Conservation (phyloP, 2,888 invertebrate genomes). For the Nipponacmea schrenckii region DNA sequence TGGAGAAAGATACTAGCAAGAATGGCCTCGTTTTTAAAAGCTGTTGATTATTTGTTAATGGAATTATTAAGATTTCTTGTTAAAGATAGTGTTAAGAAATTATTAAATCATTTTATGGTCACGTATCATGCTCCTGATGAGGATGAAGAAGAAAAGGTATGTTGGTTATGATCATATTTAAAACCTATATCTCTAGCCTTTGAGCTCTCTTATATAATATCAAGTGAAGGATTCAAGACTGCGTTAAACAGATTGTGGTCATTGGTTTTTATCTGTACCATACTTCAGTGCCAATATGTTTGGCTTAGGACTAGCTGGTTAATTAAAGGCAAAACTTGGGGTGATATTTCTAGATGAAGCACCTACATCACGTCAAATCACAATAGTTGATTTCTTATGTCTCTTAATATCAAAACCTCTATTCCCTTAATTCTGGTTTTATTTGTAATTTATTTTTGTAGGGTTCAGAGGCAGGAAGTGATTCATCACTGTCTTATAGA, state of each 20-base stretch:
- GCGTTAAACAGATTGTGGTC: too few species aligned
- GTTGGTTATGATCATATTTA: slow-evolving; percentile 1
- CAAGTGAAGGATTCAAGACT: too few species aligned
- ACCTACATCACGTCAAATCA: too few species aligned
- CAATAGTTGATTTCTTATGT: too few species aligned
- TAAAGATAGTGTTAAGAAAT: slow-evolving; percentile 53
- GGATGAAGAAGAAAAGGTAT: slow-evolving; percentile 42
- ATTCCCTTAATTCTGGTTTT: background rate
- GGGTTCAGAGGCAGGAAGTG: background rate
- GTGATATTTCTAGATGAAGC: too few species aligned
- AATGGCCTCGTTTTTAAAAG: slow-evolving; percentile 60
- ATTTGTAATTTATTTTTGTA: background rate
- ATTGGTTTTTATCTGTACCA: too few species aligned
- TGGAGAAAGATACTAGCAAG: slow-evolving; percentile 65
- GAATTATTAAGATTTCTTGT: slow-evolving; percentile 65
- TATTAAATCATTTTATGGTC: slow-evolving; percentile 56
- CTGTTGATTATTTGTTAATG: slow-evolving; percentile 63
- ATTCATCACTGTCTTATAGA: background rate
- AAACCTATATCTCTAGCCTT: slow-evolving; percentile 1
- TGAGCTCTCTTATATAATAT: too few species aligned
- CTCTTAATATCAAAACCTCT: too few species aligned
- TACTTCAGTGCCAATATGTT: too few species aligned
- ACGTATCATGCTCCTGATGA: slow-evolving; percentile 56
- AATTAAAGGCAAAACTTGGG: too few species aligned
- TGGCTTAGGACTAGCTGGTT: too few species aligned